Evolutionary conservation across 2,888 invertebrate species (phyloP), one percentile per base, ranked within the genome.

Genomic region (Tryphoninae sp.): DNA sequence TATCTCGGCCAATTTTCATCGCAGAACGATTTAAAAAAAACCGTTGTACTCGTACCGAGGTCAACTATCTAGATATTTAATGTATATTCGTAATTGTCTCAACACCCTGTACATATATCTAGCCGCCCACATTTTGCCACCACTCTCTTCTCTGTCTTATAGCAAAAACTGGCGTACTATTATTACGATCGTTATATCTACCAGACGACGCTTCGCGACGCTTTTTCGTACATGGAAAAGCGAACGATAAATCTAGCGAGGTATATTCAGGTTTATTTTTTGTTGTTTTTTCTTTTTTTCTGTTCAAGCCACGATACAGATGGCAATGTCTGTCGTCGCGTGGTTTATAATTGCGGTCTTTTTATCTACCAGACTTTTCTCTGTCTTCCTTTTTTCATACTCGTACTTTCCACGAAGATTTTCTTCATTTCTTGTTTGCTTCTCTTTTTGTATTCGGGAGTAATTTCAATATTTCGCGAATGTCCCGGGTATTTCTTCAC

Each of bases 121-220:
- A 53, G 55, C 77, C 81, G 71, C 81, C 81, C 78, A 81, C 78
- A 81, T 78, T 81, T 78, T 53, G 68, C 78, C 51, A 74, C 64
- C 68, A 19, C 40, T 65, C 71, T 9, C 26, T 23, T 67, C 59
- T 71, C 74, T 78, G 65, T 74, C 74, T 71, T 61, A 78, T 58
- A 22, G 53, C 62, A 76, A 75, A 78, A 78, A 73, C 65, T 22
- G 40, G n/a, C 23, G 11, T 65, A 67, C 65, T 45, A 78, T 78
- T 75, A 78, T 78, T 71, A 71, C 61, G 58, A 69, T 45, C 69
- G 64, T 77, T 78, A 74, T 51, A 74, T 61, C 51, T 67, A 49
- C 59, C 59, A 26, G 23, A 59, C 42, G 19, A 11, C 55, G 78
- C 64, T 33, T 65, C 71, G 61, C 40, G 33, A 51, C 33, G 75